phyloP scores from a whole-genome alignment of 2,888 invertebrate genomes.

The Papilio demoleus region DNA sequence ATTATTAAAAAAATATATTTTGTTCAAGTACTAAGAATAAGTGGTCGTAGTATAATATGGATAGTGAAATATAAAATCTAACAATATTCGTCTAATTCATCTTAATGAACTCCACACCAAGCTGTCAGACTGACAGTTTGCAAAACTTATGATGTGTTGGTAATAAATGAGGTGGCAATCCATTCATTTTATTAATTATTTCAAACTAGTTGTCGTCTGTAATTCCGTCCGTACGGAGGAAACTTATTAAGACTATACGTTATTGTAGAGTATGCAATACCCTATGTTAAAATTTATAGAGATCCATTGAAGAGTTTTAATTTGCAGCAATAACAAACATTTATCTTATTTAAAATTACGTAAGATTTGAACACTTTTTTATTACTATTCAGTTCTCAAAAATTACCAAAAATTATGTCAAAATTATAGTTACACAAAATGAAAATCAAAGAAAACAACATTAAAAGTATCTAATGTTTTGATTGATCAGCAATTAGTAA shows the following conservation, averaged over 20 bases:
- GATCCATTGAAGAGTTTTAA: no score
- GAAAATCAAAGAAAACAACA: no score
- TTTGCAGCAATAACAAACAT: no score
- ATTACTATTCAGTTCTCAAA: not conserved
- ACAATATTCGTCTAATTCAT: not conserved
- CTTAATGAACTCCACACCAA: not conserved
- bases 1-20: not conserved
- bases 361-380: no score
- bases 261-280: no score
- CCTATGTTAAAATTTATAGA: no score
- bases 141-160: conserved; percentile 1
- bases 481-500: not conserved
- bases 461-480: no score
- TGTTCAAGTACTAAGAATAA: not conserved
- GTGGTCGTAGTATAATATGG: not conserved
- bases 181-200: conserved; percentile 2
- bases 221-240: no score
- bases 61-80: not conserved
- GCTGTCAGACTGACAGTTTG: conserved; percentile 2
- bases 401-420: not conserved
- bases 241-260: no score
- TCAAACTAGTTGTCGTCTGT: no score
- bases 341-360: no score
- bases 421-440: not conserved
- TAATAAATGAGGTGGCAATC: conserved; percentile 2